Percentiles rank a stretch among this genome's conserved stretches.
Evolutionary conservation across 2,888 invertebrate species (phyloP).

Genomic region (Luperina nickerlii): DNA sequence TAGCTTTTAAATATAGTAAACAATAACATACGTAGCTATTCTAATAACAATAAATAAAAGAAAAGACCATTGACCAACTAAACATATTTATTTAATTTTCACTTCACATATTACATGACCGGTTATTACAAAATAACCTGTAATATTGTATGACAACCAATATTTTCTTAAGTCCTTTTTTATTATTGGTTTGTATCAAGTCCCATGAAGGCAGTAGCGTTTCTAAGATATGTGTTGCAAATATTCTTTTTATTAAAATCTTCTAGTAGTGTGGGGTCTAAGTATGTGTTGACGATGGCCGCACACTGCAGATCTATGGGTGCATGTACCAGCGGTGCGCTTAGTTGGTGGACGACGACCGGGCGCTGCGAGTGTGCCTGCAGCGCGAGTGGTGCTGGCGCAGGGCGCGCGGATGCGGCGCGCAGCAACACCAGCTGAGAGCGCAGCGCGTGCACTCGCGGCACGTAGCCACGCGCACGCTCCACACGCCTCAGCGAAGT

Average conservation of each 20-base stretch:
- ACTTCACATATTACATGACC: not conserved
- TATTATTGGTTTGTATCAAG: not conserved
- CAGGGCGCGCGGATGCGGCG: conserved; percentile 25
- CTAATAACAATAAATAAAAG: not conserved
- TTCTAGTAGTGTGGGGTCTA: conserved; percentile 65
- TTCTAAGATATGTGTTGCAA: conserved; percentile 66
- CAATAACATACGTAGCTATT: not conserved
- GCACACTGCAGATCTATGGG: conserved; percentile 69
- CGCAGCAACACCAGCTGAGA: conserved; percentile 73
- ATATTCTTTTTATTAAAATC: conserved; percentile 69
- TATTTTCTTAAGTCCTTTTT: not conserved
- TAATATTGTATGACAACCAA: not conserved
- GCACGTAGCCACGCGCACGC: conserved; percentile 61
- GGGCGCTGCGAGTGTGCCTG: conserved; percentile 69
- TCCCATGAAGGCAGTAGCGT: conserved; percentile 1
- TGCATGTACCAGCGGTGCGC: conserved; percentile 65
- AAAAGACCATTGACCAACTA: not conserved
- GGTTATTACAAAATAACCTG: not conserved
- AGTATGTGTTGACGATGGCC: conserved; percentile 70
- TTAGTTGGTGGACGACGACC: conserved; percentile 65
- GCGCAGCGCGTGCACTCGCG: conserved; percentile 57
- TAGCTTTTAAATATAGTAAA: no score
- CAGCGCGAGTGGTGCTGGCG: conserved; percentile 21
- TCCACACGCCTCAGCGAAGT: conserved; percentile 66
- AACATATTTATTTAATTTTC: not conserved